Evolutionary conservation across 2,113 vertebrate species (phyloP), one percentile per base, ranked within the genome.

Genomic region (Archocentrus centrarchus): DNA sequence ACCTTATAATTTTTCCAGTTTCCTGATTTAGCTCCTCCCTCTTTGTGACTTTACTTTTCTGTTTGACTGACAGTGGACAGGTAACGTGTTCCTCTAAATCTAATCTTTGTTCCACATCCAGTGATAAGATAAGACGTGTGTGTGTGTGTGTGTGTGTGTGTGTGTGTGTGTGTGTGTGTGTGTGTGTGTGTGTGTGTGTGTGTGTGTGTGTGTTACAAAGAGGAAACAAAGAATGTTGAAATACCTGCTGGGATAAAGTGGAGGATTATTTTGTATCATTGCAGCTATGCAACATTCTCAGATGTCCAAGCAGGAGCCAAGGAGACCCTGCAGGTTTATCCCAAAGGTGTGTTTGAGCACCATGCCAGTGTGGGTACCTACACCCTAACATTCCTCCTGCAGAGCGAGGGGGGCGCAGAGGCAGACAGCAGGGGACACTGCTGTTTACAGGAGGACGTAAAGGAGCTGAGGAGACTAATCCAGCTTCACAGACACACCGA

Each of bases 331-430:
- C 94, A 94, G 0, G 81, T 96, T 73, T 93, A 94, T 79, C 95
- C 91, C 0, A 97, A 90, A 47, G 95, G 96, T 86, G 95, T 91
- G 1, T 94, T 98, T 80, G 95, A 91, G 84, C 94, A 97, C 77
- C 97, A 98, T 82, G 94, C 93, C 0, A 90, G 91, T 22, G 85
- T 97, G 1, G 91, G 94, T 39, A 90, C 97, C 87, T 98, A 97
- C 85, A 96, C 94, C 8, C 91, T 98, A 1, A 93, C 90, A 1
- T 53, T 88, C 47, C 24, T 32, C 68, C 47, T 53, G 18, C 47
- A 32, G 68, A 32, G 27, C 91, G 81, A 97, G 96, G 0, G 91
- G 90, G 4, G 91, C 89, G 80, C 59, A 66, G 63, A 82, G 64
- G 79, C 59, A 77, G 20, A 58, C 37, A 53, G 44, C 66, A 53